Base-by-base conservation (phyloP, 2,113 vertebrate species). In the Prolemur simus region DNA sequence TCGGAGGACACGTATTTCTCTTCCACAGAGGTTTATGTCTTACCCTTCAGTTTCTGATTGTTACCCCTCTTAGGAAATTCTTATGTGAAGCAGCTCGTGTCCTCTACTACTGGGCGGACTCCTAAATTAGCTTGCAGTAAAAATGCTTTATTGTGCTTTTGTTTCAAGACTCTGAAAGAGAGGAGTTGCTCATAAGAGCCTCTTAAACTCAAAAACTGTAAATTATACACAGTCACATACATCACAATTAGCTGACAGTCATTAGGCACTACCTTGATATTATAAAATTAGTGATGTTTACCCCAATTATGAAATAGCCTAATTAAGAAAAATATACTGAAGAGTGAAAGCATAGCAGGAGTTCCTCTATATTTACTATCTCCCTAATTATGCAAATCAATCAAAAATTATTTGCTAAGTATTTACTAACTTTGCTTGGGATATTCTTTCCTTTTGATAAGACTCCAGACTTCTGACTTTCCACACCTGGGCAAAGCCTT, bases 351-450 rank as follows among this genome's bases (percentile, higher is more conserved):
- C 29, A 45, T 23, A 68, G 15, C 29, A 47, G 20, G 56, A 73
- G 32, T 77, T 34, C 11, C 5, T 71, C 10, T 15, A 84, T 85
- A 56, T 60, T 96, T 93, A 94, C n/a, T 64, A 17, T 90, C 58
- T 68, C 63, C 20, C 47, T 86, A 66, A 91, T 93, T 96, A 82
- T 73, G 10, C 32, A 87, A 91, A 92, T 91, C 73, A 93, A 93
- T 21, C 23, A 92, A 74, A 80, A 77, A 60, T 54, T 39, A 69
- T 73, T 78, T 90, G 63, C 23, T 87, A 42, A 47, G 37, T 74
- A 11, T 86, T 76, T 17, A 18, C 14, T 47, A 47, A 47, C 34
- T 78, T 78, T 54, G 34, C 49, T 37, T 56, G 20, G 8, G 21
- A 6, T 60, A 14, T 71, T 42, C 32, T 96, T 34, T 96, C 32